A percentile compares a stretch with the other conserved stretches of the same genome.
These are phyloP conservation scores for Cybosia mesomella DNA, from an alignment of 2,888 invertebrate species.

Conservation along the genomic window DNA sequence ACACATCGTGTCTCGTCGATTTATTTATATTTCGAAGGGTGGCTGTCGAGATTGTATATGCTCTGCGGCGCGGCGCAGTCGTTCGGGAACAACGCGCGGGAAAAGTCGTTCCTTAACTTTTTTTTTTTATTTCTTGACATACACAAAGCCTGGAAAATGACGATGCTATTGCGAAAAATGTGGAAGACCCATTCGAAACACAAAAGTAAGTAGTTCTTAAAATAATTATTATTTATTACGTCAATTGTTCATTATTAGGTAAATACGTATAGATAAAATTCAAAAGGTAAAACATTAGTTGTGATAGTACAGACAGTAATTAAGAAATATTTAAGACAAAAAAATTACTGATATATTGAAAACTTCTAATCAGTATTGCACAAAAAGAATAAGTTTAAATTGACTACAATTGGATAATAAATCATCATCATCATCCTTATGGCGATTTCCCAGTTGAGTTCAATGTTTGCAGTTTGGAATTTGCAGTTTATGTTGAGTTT, in stretches of 20 bases:
- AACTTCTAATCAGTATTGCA: no score
- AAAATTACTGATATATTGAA: no score
- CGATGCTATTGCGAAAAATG: slow-evolving; percentile 89
- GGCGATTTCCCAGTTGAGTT: no score
- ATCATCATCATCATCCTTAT: no score
- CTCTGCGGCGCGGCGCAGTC: slow-evolving; percentile 52
- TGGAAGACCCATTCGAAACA: slow-evolving; percentile 90
- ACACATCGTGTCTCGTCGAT: slow-evolving; percentile 10
- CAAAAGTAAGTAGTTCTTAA: slow-evolving; percentile 86
- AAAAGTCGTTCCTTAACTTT: slow-evolving; percentile 59
- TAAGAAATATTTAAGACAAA: no score
- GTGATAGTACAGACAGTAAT: neutral
- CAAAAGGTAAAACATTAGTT: neutral
- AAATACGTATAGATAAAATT: no score
- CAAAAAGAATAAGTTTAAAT: no score
- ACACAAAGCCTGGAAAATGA: slow-evolving; percentile 64
- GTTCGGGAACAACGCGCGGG: slow-evolving; percentile 62
- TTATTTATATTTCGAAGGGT: slow-evolving; percentile 60
- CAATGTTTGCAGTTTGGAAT: no score
- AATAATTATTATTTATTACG: neutral
- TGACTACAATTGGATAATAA: no score
- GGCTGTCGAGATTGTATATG: slow-evolving; percentile 57
- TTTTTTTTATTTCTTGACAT: slow-evolving; percentile 23
- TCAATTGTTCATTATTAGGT: neutral
- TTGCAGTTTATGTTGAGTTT: no score